Conservation (phyloP, 2,888 invertebrate species). For the Palloptera scutellata region DNA sequence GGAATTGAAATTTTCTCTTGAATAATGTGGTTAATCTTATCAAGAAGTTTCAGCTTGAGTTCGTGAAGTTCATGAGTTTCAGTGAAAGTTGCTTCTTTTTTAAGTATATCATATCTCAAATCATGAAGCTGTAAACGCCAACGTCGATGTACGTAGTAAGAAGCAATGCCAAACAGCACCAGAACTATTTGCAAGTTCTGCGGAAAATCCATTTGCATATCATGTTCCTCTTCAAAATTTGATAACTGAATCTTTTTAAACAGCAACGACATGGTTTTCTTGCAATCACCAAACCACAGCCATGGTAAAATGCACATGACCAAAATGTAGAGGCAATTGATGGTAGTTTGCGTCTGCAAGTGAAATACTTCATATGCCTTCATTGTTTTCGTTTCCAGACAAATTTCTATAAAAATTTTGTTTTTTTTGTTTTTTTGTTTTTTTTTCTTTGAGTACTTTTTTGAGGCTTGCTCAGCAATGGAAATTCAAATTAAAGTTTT, state of each 20-base stretch:
- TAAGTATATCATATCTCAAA: conserved; percentile 27
- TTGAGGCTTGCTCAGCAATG: too few species aligned
- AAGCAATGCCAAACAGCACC: conserved; percentile 23
- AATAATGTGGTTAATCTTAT: conserved; percentile 33
- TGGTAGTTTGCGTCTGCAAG: conserved; percentile 31
- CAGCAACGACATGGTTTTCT: conserved; percentile 37
- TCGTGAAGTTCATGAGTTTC: conserved; percentile 33
- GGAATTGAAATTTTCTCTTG: conserved; percentile 29
- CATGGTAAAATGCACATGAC: conserved; percentile 37
- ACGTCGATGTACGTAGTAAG: conserved; percentile 34
- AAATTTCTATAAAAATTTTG: too few species aligned
- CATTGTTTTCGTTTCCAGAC: conserved; percentile 25
- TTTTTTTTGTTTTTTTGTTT: too few species aligned
- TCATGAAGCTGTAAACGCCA: conserved; percentile 36
- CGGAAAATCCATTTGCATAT: conserved; percentile 30
- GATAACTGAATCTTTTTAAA: conserved; percentile 38
- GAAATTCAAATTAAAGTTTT: too few species aligned
- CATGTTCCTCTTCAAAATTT: conserved; percentile 26
- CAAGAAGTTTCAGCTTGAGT: conserved; percentile 34
- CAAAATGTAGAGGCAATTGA: conserved; percentile 36
- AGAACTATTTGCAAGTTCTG: conserved; percentile 28
- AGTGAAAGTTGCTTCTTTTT: conserved; percentile 32
- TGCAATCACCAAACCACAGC: conserved; percentile 41
- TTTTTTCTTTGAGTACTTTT: too few species aligned
- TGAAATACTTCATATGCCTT: conserved; percentile 39